A percentile compares a stretch with the other conserved stretches of the same genome.
Conservation (phyloP, 2,113 vertebrate species). For the Salminus brasiliensis region DNA sequence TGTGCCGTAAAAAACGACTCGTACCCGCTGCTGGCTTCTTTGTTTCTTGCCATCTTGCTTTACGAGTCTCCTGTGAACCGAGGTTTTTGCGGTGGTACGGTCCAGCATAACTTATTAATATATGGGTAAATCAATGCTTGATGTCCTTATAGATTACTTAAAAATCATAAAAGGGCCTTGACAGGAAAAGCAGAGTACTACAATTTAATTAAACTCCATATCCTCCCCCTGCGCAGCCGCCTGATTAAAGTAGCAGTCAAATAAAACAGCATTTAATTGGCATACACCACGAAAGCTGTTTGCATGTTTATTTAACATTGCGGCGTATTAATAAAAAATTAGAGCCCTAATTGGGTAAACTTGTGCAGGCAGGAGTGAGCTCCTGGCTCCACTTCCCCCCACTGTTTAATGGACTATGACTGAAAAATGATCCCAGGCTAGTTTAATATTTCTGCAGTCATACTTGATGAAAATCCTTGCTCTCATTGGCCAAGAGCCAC, state of each 20-base stretch:
- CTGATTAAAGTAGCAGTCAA: constrained; percentile 62
- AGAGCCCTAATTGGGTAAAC: constrained; percentile 66
- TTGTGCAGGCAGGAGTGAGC: constrained; percentile 56
- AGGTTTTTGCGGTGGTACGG: constrained; percentile 41
- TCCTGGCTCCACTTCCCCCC: constrained; percentile 52
- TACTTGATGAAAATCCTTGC: constrained; percentile 60
- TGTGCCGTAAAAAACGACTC: constrained; percentile 39
- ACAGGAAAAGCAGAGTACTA: constrained; percentile 71
- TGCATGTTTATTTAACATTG: constrained; percentile 68
- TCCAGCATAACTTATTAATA: constrained; percentile 62
- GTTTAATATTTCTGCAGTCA: constrained; percentile 69
- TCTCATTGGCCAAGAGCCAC: constrained; percentile 61
- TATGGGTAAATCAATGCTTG: constrained; percentile 67
- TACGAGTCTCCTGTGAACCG: constrained; percentile 47
- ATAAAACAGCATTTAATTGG: constrained; percentile 72
- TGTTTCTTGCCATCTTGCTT: constrained; percentile 50
- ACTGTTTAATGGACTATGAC: constrained; percentile 64
- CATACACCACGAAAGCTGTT: constrained; percentile 59
- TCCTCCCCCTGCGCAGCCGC: constrained; percentile 60
- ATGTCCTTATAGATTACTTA: constrained; percentile 68
- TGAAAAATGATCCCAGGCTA: constrained; percentile 63
- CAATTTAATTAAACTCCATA: constrained; percentile 68
- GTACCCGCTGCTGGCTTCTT: constrained; percentile 30
- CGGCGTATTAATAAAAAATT: constrained; percentile 62
- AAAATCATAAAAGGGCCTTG: constrained; percentile 71